Conservation (phyloP, 1,140 invertebrate genomes). For the Orchesella cincta region DNA sequence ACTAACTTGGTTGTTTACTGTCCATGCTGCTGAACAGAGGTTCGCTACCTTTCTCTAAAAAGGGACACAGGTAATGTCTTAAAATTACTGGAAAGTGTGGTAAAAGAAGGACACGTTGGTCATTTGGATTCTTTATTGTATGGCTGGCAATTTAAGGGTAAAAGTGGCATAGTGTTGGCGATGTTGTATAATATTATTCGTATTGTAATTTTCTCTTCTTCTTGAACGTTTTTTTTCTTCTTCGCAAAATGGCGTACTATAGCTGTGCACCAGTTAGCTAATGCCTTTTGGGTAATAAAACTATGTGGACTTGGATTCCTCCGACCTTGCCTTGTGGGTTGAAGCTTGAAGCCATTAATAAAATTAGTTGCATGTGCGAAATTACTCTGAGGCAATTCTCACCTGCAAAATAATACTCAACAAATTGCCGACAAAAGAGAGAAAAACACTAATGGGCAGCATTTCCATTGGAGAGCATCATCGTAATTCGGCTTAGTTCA, state of each 20-base stretch:
- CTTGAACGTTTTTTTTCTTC: neutral
- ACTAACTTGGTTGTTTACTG: no score
- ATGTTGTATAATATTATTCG: neutral
- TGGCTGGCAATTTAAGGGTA: neutral
- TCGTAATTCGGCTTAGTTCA: neutral
- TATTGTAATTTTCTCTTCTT: slow-evolving; percentile 3
- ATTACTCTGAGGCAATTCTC: slow-evolving; percentile 4
- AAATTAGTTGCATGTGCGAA: slow-evolving; percentile 1
- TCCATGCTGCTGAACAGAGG: no score
- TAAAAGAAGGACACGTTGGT: slow-evolving; percentile 5
- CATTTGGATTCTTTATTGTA: slow-evolving; percentile 13
- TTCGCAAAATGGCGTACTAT: neutral
- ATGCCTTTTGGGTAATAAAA: neutral
- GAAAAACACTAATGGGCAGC: neutral
- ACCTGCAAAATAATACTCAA: neutral
- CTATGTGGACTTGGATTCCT: neutral
- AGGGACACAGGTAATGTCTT: no score
- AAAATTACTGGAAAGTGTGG: no score
- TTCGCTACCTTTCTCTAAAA: no score
- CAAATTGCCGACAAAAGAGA: neutral
- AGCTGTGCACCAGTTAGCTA: neutral
- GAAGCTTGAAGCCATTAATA: neutral
- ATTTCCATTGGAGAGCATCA: neutral
- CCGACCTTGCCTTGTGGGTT: slow-evolving; percentile 2
- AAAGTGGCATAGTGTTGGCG: slow-evolving; percentile 1